Conservation (phyloP, 2,113 vertebrate species). For the Megaceryle maxima region DNA sequence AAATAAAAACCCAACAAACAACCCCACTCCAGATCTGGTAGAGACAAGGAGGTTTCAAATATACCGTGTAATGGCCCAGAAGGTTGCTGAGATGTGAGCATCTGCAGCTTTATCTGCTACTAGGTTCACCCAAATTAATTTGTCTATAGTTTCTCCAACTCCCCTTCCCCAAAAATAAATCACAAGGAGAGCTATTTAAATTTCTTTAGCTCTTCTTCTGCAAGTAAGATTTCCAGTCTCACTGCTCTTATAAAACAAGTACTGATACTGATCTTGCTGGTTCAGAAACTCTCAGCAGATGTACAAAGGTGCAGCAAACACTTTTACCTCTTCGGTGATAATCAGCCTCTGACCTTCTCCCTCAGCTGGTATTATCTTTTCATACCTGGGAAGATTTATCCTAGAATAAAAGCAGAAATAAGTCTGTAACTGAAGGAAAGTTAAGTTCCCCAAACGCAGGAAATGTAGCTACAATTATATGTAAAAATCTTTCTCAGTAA, state of each 20-base stretch:
- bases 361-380: conserved; percentile 79
- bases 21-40: background rate
- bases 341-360: conserved; percentile 86
- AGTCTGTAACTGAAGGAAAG: background rate
- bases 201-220: background rate
- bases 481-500: background rate
- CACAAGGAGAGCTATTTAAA: background rate
- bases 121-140: background rate
- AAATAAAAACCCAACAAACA: background rate
- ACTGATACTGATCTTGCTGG: background rate
- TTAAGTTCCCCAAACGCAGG: background rate
- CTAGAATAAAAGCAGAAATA: conserved; percentile 72
- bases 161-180: background rate
- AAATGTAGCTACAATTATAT: background rate
- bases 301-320: background rate
- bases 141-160: background rate
- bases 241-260: background rate
- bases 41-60: background rate
- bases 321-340: conserved; percentile 89
- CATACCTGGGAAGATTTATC: conserved; percentile 86
- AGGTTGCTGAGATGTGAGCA: background rate
- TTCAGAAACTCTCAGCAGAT: background rate
- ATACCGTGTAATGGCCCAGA: background rate
- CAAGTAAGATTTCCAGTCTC: background rate
- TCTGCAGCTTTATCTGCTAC: background rate